Evolutionary conservation across 2,888 invertebrate species (phyloP).

Genomic region (Lottia gigantea): DNA sequence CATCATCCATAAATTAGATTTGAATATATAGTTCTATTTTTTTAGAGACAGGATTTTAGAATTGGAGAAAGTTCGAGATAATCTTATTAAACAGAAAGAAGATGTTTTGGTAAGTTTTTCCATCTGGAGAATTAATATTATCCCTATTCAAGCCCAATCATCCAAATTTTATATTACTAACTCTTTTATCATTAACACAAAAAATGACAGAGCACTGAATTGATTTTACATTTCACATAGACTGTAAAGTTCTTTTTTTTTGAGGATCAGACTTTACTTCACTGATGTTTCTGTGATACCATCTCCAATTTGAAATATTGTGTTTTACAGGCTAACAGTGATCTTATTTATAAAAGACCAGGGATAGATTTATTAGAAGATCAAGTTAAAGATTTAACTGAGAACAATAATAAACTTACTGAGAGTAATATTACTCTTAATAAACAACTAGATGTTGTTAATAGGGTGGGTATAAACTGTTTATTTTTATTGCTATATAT

Average conservation of each 20-base stretch:
- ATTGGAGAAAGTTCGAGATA: constrained; percentile 52
- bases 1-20: too few relatives aligned
- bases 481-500: not conserved
- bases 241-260: too few relatives aligned
- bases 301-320: too few relatives aligned
- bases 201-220: too few relatives aligned
- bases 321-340: constrained; percentile 45
- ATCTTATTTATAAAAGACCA: constrained; percentile 52
- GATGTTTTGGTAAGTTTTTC: constrained; percentile 44
- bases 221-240: too few relatives aligned
- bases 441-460: constrained; percentile 46
- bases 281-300: too few relatives aligned
- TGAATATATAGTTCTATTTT: too few relatives aligned
- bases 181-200: too few relatives aligned
- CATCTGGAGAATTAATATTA: too few relatives aligned
- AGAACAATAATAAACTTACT: constrained; percentile 51
- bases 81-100: constrained; percentile 52
- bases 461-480: constrained; percentile 39
- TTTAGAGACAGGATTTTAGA: constrained; percentile 47
- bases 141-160: too few relatives aligned
- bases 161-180: too few relatives aligned
- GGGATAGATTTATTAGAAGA: constrained; percentile 48
- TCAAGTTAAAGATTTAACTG: constrained; percentile 49
- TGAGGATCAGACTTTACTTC: too few relatives aligned
- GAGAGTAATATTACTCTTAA: constrained; percentile 51